phyloP scores from a whole-genome alignment of 2,797 vertebrate species.

The Euthynnus affinis region DNA sequence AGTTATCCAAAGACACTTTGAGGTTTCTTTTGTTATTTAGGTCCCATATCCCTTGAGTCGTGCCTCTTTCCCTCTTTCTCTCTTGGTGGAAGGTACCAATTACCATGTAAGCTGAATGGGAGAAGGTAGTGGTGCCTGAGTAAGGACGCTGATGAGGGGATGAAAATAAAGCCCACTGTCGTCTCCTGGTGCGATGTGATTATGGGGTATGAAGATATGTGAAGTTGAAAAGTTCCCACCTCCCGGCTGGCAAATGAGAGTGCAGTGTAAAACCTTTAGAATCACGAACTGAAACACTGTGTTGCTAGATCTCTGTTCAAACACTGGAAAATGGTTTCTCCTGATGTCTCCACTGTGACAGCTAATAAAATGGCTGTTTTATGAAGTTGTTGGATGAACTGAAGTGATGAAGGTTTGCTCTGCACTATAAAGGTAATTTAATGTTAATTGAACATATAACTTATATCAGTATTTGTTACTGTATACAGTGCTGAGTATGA shows the following conservation, averaged over 20 bases:
- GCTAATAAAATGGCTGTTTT: not conserved
- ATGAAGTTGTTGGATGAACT: not conserved
- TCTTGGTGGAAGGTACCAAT: conserved; percentile 47
- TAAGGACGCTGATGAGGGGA: conserved; percentile 8
- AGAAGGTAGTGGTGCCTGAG: conserved; percentile 37
- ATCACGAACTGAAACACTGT: not conserved
- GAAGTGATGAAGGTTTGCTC: not conserved
- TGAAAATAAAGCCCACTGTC: conserved; percentile 49
- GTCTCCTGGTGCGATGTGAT: conserved; percentile 30
- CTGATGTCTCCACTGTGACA: not conserved
- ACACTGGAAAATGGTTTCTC: not conserved
- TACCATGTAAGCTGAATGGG: conserved; percentile 32
- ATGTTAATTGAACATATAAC: not conserved
- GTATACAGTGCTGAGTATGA: too few species aligned
- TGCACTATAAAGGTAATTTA: not conserved
- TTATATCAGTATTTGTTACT: too few species aligned
- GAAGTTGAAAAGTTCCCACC: conserved; percentile 28
- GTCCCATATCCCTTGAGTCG: not conserved
- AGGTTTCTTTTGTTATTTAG: conserved; percentile 17
- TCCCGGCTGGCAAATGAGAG: conserved; percentile 9
- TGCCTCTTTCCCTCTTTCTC: conserved; percentile 16
- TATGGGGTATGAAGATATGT: conserved; percentile 24
- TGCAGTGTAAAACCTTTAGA: conserved; percentile 15
- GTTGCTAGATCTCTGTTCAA: not conserved
- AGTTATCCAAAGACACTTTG: conserved; percentile 10